phyloP scores from a whole-genome alignment of 2,113 vertebrate genomes.

The Aphelocoma coerulescens region DNA sequence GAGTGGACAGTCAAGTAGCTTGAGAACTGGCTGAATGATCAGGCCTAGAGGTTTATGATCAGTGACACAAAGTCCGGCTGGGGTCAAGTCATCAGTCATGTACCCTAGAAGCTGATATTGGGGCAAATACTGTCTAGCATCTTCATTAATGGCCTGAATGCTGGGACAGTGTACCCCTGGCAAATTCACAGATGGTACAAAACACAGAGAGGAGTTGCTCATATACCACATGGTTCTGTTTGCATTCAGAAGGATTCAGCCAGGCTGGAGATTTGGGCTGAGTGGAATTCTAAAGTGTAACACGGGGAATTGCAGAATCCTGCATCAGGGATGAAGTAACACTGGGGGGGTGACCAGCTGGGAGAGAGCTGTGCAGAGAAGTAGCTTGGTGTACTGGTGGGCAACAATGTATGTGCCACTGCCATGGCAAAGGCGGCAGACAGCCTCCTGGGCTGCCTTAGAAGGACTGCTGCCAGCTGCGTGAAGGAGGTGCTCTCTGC shows the following conservation, averaged over 20 bases:
- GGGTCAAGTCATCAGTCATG: neutral
- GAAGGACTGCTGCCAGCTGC: neutral
- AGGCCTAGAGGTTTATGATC: neutral
- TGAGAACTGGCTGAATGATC: neutral
- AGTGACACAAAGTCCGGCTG: neutral
- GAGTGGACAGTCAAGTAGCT: neutral
- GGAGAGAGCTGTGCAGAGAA: neutral
- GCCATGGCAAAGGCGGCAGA: neutral
- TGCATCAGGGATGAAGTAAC: neutral
- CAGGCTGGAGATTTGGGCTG: neutral
- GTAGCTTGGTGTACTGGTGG: neutral
- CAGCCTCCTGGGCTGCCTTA: neutral
- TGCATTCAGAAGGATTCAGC: neutral
- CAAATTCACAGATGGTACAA: neutral
- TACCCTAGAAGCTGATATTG: neutral
- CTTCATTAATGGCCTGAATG: neutral
- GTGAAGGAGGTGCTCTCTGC: neutral
- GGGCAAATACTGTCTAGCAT: neutral
- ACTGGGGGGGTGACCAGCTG: neutral
- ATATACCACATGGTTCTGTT: neutral
- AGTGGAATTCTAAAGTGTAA: neutral
- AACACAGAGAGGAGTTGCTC: neutral
- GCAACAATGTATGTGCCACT: accelerated
- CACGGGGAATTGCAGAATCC: neutral
- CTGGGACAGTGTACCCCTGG: neutral